Evolutionary conservation across 2,113 vertebrate species (phyloP).

Genomic region (Chamaetylas fuelleborni): DNA sequence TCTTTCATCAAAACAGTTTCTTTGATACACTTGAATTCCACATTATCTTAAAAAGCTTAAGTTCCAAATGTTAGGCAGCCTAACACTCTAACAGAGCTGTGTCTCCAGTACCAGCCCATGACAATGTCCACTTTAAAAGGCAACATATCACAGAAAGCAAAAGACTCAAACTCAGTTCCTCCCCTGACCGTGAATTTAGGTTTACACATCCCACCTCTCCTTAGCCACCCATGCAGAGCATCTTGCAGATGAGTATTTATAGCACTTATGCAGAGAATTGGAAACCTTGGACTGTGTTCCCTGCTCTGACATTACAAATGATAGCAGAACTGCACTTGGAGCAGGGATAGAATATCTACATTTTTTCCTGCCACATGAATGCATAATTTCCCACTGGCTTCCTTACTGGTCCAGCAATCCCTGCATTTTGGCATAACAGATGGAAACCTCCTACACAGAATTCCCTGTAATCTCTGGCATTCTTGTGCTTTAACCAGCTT

Average conservation of each 20-base stretch:
- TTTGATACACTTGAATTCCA: background rate
- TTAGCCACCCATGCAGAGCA: background rate
- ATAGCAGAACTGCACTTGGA: background rate
- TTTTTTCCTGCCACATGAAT: background rate
- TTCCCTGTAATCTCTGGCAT: background rate
- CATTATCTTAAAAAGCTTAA: background rate
- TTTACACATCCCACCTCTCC: background rate
- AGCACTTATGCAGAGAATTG: background rate
- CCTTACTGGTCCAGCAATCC: background rate
- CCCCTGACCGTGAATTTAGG: background rate
- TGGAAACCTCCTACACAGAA: background rate
- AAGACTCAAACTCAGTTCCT: background rate
- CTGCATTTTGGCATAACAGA: background rate
- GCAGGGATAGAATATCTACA: background rate
- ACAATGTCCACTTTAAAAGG: background rate
- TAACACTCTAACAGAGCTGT: background rate
- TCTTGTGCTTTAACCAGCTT: background rate
- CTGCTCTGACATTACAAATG: background rate
- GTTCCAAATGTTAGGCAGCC: background rate
- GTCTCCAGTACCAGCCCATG: background rate
- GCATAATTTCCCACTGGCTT: background rate
- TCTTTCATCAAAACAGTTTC: background rate
- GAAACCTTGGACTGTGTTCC: background rate
- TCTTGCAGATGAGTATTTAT: background rate
- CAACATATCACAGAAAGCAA: background rate